These are phyloP conservation scores for Amphipyra tragopoginis DNA, from an alignment of 2,888 invertebrate genomes.

Conservation along the genomic window DNA sequence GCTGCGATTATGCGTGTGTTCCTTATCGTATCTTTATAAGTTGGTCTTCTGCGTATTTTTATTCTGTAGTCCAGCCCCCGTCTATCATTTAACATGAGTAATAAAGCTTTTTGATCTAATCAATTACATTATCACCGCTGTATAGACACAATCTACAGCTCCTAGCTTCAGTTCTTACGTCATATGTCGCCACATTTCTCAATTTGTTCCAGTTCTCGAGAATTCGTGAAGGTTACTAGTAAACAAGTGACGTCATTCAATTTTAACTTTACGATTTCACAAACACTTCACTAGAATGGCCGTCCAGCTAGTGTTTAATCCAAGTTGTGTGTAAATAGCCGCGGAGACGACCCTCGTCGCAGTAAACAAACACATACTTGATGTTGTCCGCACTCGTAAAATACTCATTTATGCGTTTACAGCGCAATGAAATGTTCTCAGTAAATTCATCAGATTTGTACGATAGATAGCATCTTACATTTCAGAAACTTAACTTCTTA, in stretches of 20 bases:
- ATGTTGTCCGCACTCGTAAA: constrained; percentile 40
- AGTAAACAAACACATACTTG: constrained; percentile 43
- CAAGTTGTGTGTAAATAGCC: constrained; percentile 12
- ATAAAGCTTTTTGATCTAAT: background rate
- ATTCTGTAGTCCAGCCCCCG: background rate
- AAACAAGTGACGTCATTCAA: constrained; percentile 46
- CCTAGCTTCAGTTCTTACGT: background rate
- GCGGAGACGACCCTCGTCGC: constrained; percentile 12
- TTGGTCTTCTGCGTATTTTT: background rate
- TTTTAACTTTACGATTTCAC: constrained; percentile 27
- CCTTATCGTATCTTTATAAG: no score
- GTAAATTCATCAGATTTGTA: background rate
- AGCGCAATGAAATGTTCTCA: constrained; percentile 5
- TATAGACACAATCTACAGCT: background rate
- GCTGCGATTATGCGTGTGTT: background rate
- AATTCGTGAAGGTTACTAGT: constrained; percentile 10
- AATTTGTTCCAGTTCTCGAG: background rate
- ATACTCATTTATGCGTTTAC: constrained; percentile 8
- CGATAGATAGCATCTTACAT: background rate
- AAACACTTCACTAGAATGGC: constrained; percentile 4
- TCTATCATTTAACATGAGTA: background rate
- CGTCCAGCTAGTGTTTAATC: constrained; percentile 8
- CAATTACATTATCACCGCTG: background rate
- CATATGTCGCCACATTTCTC: constrained; percentile 13
- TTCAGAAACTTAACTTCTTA: no score